Percentiles rank a stretch among this genome's conserved stretches.
Conservation (phyloP, 2,797 vertebrate species). For the Kryptopterus vitreolus region DNA sequence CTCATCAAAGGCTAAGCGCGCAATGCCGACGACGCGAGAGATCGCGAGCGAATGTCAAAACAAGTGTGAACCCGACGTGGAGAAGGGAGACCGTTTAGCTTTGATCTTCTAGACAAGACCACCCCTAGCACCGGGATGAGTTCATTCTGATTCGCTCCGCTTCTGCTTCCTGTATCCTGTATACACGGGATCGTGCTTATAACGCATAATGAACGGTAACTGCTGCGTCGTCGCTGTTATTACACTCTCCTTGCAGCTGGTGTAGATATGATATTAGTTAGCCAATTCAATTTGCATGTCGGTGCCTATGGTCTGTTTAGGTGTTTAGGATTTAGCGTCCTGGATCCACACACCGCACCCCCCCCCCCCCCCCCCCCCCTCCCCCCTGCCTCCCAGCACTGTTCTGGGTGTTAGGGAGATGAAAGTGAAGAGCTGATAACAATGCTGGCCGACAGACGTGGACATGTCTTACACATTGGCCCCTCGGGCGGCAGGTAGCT, state of each 20-base stretch:
- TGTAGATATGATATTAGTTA: background rate
- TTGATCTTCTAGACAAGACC: conserved; percentile 44
- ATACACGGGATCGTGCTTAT: background rate
- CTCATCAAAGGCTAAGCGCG: conserved; percentile 42
- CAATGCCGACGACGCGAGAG: conserved; percentile 40
- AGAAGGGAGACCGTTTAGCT: conserved; percentile 17
- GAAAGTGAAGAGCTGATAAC: conserved; percentile 55
- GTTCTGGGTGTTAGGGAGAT: conserved; percentile 41
- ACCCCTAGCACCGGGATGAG: conserved; percentile 16
- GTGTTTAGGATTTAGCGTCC: background rate
- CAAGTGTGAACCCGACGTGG: conserved; percentile 36
- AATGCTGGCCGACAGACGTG: conserved; percentile 57
- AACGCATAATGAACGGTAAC: conserved; percentile 3
- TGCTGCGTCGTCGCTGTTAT: too few species aligned
- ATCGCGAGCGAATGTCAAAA: conserved; percentile 42
- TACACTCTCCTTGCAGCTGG: background rate
- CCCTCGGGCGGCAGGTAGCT: conserved; percentile 58
- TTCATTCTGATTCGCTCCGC: conserved; percentile 8
- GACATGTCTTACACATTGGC: conserved; percentile 56
- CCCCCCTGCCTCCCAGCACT: conserved; percentile 17
- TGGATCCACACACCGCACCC: too few species aligned
- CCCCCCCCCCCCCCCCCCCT: background rate
- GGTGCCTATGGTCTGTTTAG: conserved; percentile 4
- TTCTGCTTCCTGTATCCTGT: background rate
- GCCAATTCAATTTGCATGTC: conserved; percentile 15